Evolutionary conservation across 2,113 vertebrate genomes (phyloP), one percentile per base, ranked within the genome.

Genomic region (Trinectes maculatus): DNA sequence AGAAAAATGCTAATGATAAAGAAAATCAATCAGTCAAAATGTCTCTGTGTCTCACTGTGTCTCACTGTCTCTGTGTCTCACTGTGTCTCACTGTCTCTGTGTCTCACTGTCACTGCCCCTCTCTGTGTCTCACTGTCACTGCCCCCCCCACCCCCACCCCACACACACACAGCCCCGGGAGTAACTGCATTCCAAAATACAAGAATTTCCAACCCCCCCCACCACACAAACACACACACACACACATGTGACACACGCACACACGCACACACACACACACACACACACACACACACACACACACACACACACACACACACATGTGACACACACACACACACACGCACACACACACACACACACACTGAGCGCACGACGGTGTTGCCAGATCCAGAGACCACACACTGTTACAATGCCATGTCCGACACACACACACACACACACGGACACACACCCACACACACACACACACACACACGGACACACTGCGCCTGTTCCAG

Each of bases 121-220:
- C 79, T 74, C 36, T 19, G 33, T 80, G 24, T 68, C 61, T 73
- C 56, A 85, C 77, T 86, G 89, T 91, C 92, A 89, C 51, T 82
- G 89, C 90, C 92, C 93, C 92, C 93, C 91, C 80, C 47, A 2
- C 11, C 34, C 34, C 11, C 34, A 2, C 34, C 3, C 4, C 31
- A 33, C 5, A 3, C 8, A 10, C 11, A 13, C n/a, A n/a, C n/a
- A n/a, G n/a, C n/a, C n/a, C n/a, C n/a, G n/a, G 85, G 90, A 92
- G 93, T 92, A 94, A 91, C 86, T 76, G 78, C 90, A 94, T 94
- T 94, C 92, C 92, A 93, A 91, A 94, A 87, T 75, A 92, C 89
- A 91, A 94, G 90, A 91, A 90, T 91, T 94, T 94, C 90, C n/a
- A n/a, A n/a, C n/a, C n/a, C n/a, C n/a, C n/a, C n/a, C n/a, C 90